Evolutionary conservation across 2,113 vertebrate species (phyloP).

Genomic region (Eretmochelys imbricata): DNA sequence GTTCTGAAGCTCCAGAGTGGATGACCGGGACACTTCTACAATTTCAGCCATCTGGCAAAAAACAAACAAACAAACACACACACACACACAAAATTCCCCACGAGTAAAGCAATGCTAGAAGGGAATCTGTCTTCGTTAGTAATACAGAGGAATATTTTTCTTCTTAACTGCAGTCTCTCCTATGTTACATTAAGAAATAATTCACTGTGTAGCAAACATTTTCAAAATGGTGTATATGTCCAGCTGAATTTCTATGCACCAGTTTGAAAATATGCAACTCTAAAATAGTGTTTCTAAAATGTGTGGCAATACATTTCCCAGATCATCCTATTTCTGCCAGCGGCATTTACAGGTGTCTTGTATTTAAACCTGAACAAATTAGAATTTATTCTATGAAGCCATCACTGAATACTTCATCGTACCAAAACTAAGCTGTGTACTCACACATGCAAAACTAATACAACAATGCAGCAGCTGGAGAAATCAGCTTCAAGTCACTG

Average conservation of each 20-base stretch:
- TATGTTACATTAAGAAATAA: neutral
- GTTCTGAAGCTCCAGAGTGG: constrained; percentile 90
- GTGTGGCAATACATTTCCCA: neutral
- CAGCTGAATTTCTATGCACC: neutral
- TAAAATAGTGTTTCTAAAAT: neutral
- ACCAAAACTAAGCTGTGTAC: neutral
- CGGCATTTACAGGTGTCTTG: constrained; percentile 15
- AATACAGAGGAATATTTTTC: neutral
- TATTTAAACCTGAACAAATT: neutral
- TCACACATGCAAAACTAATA: constrained; percentile 1
- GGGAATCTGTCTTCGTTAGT: neutral
- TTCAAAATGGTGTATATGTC: neutral
- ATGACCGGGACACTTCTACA: constrained; percentile 85
- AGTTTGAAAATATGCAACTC: neutral
- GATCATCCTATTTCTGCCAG: neutral
- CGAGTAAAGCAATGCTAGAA: neutral
- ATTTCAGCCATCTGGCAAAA: constrained; percentile 90
- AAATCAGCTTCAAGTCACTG: neutral
- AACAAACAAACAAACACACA: neutral
- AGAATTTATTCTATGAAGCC: neutral
- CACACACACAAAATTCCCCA: neutral
- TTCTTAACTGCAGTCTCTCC: neutral
- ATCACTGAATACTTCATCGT: neutral
- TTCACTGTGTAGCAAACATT: neutral
- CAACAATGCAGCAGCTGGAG: neutral